Base-by-base conservation (phyloP, 2,797 vertebrate genomes). In the Sebastes iracundus region DNA sequence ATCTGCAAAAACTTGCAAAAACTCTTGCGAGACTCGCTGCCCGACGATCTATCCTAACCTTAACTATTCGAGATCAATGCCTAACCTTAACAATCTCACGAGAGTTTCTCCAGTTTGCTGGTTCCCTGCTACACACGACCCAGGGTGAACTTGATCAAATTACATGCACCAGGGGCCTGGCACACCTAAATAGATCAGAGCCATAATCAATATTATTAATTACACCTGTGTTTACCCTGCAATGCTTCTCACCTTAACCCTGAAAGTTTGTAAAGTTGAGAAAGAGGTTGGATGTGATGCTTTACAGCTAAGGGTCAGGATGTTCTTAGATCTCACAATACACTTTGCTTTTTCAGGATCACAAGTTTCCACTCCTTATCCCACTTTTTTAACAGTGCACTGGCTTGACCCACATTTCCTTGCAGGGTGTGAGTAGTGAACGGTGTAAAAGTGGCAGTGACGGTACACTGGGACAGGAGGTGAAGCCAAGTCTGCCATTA, bases 401-500 rank as follows among this genome's bases (percentile, higher is more conserved):
- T 83, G 32, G 13, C 30, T 69, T n/a, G 38, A 63, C 18, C 56
- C 14, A 16, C 25, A 64, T 6, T 23, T 52, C 32, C 32, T 68
- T 77, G 8, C n/a, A 61, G 30, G 5, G 23, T 53, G 32, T 38
- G 33, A 33, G 66, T 11, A 59, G 61, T 58, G 52, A n/a, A 61
- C 46, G 38, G 30, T 58, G 59, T 69, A 49, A 55, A 81, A 62
- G 63, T 28, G 28, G 38, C 49, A 30, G 18, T 52, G 74, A 63
- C 4, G 3, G 38, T 16, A 75, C 9, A 13, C 22, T 42, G 16
- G 53, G 30, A 73, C 13, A 62, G 35, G 20, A 81, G 35, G 38
- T 59, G 80, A 71, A 69, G 77, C 59, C 82, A 35, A 58, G 42
- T 66, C 53, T 18, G 65, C 27, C 35, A 55, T 62, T 23, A 75